phyloP scores from a whole-genome alignment of 2,888 invertebrate genomes.

The Caenorhabditis panamensis region DNA sequence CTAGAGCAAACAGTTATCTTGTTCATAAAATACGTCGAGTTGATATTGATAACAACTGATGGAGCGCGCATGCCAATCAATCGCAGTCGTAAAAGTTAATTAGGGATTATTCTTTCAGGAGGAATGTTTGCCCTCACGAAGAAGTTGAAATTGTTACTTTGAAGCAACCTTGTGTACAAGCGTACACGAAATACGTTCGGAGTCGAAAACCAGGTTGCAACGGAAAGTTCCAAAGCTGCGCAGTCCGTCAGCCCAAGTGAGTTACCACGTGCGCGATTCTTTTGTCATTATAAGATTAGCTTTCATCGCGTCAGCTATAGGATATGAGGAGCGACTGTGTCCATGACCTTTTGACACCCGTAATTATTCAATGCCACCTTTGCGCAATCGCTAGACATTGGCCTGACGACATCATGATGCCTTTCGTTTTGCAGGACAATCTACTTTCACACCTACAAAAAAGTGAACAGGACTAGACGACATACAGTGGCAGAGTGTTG shows the following conservation, averaged over 20 bases:
- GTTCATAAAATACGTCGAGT: neutral
- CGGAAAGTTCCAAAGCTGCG: slow-evolving; percentile 82
- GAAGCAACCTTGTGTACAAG: slow-evolving; percentile 83
- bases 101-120: slow-evolving; percentile 81
- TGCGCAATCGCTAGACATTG: slow-evolving; percentile 5
- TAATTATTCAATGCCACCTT: slow-evolving; percentile 41
- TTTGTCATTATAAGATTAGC: slow-evolving; percentile 33
- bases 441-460: slow-evolving; percentile 83
- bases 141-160: slow-evolving; percentile 83
- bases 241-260: slow-evolving; percentile 82
- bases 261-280: slow-evolving; percentile 40
- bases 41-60: neutral
- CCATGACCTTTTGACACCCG: slow-evolving; percentile 45
- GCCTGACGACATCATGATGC: slow-evolving; percentile 8
- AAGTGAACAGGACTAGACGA: slow-evolving; percentile 82
- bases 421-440: slow-evolving; percentile 82
- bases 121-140: slow-evolving; percentile 83
- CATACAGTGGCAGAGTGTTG: slow-evolving; percentile 83
- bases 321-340: slow-evolving; percentile 14
- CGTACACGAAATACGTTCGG: slow-evolving; percentile 83
- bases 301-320: slow-evolving; percentile 2
- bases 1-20: neutral
- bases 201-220: slow-evolving; percentile 83
- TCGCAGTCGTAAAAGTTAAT: neutral
- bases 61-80: neutral